A percentile compares a stretch with the other conserved stretches of the same genome.
phyloP scores from a whole-genome alignment of 2,113 vertebrate species.

The Gymnobelideus leadbeateri region DNA sequence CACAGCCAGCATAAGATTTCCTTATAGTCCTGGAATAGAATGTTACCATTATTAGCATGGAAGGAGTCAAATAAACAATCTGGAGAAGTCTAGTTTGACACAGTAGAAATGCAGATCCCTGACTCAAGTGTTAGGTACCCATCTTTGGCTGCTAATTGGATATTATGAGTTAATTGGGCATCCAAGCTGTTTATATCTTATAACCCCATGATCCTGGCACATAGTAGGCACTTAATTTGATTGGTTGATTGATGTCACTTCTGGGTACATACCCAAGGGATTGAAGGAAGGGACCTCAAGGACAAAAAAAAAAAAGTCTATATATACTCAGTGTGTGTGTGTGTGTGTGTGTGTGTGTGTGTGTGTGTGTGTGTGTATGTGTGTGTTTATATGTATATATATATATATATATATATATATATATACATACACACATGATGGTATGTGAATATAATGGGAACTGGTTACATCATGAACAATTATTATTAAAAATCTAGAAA shows the following conservation, averaged over 20 bases:
- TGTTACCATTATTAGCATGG: conserved; percentile 25
- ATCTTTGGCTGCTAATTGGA: no score
- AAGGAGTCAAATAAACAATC: conserved; percentile 33
- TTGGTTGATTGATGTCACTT: not conserved
- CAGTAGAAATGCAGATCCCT: not conserved
- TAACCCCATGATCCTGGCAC: not conserved
- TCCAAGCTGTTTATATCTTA: not conserved
- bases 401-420: not conserved
- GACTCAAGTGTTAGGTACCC: not conserved
- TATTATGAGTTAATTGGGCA: no score
- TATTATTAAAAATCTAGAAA: not conserved
- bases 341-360: no score
- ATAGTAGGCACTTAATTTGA: not conserved
- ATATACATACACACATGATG: not conserved
- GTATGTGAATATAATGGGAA: not conserved
- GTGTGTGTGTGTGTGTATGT: no score
- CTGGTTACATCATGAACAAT: not conserved
- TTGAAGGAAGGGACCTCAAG: not conserved
- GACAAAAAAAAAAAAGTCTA: not conserved
- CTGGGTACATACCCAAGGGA: not conserved
- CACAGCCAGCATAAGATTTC: conserved; percentile 31
- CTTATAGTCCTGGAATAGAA: conserved; percentile 34
- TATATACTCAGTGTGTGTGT: no score
- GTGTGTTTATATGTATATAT: no score
- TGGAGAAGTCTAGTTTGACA: conserved; percentile 35